Percentiles rank a stretch among this genome's conserved stretches.
Conservation (phyloP, 2,888 invertebrate species). For the Troilus luridus region DNA sequence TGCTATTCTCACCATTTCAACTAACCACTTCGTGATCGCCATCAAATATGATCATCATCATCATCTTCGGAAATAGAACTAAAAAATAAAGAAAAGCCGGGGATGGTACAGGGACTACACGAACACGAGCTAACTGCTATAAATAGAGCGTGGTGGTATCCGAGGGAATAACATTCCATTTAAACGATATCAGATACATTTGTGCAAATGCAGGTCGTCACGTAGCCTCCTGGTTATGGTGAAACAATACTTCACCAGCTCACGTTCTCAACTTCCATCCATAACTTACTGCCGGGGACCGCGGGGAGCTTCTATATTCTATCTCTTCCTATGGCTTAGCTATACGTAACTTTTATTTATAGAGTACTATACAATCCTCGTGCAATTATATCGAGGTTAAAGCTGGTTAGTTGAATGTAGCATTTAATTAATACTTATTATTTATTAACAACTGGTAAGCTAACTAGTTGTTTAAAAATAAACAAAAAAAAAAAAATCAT, state of each 20-base stretch:
- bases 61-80: background rate
- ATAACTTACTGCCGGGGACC: background rate
- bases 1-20: too few species aligned
- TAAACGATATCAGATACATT: constrained; percentile 35
- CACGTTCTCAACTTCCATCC: background rate
- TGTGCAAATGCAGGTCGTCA: constrained; percentile 44
- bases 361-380: background rate
- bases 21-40: too few species aligned
- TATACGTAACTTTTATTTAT: background rate
- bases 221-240: constrained; percentile 20
- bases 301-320: background rate
- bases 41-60: background rate
- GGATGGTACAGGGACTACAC: background rate
- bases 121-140: background rate
- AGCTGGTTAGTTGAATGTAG: background rate
- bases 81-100: background rate
- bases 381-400: background rate
- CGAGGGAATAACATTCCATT: background rate
- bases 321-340: background rate
- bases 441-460: background rate
- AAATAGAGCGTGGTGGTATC: background rate
- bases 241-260: constrained; percentile 15
- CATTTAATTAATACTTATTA: background rate
- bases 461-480: too few species aligned
- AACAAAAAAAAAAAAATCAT: too few species aligned